Evolutionary conservation across 2,888 invertebrate species (phyloP).

Genomic region (Morpho achilles): DNA sequence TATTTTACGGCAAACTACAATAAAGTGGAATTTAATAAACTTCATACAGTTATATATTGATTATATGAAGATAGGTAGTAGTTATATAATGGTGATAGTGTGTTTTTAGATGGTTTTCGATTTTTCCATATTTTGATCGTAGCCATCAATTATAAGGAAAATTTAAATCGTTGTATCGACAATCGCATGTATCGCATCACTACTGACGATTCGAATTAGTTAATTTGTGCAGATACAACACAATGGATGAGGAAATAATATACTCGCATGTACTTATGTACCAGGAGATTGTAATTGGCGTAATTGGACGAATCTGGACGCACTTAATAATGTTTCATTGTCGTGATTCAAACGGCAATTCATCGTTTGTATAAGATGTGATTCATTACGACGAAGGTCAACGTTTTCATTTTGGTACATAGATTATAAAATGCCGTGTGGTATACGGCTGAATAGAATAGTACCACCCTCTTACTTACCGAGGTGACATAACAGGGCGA

Average conservation of each 20-base stretch:
- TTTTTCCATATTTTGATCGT: no score
- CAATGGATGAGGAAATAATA: conserved; percentile 76
- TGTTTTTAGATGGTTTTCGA: background rate
- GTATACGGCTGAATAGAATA: no score
- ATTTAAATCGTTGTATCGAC: conserved; percentile 37
- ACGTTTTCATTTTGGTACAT: conserved; percentile 17
- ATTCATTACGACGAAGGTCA: conserved; percentile 48
- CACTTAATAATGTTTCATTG: conserved; percentile 75
- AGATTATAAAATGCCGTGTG: background rate
- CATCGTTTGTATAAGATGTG: conserved; percentile 71
- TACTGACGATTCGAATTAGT: conserved; percentile 61
- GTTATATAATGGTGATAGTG: no score
- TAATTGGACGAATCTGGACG: conserved; percentile 77
- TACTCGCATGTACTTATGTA: conserved; percentile 55
- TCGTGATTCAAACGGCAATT: conserved; percentile 73
- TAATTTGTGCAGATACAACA: conserved; percentile 75
- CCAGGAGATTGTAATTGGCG: conserved; percentile 75
- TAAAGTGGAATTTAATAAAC: background rate
- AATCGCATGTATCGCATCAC: conserved; percentile 31
- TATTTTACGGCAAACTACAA: background rate
- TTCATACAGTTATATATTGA: background rate
- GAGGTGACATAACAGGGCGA: no score
- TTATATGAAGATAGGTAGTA: no score
- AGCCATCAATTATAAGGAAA: no score
- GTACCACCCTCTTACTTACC: no score